phyloP scores from a whole-genome alignment of 2,113 vertebrate genomes.

The Microtus montanus region DNA sequence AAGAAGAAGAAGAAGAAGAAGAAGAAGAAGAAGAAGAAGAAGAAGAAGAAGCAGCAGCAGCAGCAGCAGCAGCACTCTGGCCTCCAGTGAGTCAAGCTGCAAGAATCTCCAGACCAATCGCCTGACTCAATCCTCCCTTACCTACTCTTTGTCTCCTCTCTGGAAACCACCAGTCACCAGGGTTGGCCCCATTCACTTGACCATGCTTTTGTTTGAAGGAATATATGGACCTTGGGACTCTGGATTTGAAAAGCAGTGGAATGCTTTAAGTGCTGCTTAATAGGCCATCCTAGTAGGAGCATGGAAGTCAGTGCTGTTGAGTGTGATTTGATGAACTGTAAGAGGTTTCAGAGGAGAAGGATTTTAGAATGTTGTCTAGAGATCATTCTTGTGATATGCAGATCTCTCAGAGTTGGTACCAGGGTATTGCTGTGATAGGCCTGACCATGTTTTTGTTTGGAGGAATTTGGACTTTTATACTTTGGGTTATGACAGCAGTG shows the following conservation, averaged over 20 bases:
- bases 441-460: neutral
- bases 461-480: neutral
- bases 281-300: neutral
- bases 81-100: neutral
- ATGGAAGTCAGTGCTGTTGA: neutral
- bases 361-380: neutral
- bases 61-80: neutral
- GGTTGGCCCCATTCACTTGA: neutral
- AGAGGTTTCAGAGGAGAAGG: neutral
- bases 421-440: neutral
- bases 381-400: neutral
- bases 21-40: too few relatives aligned
- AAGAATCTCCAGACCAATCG: neutral
- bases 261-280: neutral
- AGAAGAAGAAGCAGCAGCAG: too few relatives aligned
- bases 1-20: too few relatives aligned
- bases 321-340: neutral
- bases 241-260: neutral
- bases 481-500: neutral
- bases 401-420: neutral
- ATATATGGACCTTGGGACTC: neutral
- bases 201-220: neutral
- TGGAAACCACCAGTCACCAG: neutral
- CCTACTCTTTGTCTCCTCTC: neutral
- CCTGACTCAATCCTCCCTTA: neutral